A percentile compares a stretch with the other conserved stretches of the same genome.
phyloP scores from a whole-genome alignment of 2,888 invertebrate genomes.

The Conops quadrifasciatus region DNA sequence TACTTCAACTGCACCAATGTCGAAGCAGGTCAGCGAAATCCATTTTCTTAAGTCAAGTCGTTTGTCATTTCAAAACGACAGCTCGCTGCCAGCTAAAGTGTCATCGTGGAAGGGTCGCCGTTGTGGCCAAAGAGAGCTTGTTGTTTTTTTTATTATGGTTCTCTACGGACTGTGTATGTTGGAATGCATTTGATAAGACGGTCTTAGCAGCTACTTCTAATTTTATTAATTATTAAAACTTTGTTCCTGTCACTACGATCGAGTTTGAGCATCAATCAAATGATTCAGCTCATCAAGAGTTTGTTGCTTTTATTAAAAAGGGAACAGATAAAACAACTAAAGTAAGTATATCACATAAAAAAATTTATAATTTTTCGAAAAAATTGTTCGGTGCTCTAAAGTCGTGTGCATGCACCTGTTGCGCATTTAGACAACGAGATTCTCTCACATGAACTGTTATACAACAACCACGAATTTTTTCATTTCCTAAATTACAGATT shows the following conservation, averaged over 20 bases:
- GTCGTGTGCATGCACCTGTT: constrained; percentile 13
- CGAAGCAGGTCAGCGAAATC: not conserved
- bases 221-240: not conserved
- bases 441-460: not conserved
- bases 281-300: not conserved
- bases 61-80: constrained; percentile 31
- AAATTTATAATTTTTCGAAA: no score
- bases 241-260: not conserved
- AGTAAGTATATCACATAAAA: not conserved
- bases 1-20: not conserved
- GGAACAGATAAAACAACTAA: not conserved
- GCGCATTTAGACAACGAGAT: not conserved
- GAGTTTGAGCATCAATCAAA: not conserved
- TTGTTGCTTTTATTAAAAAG: constrained; percentile 1
- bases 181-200: not conserved
- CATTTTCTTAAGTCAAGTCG: constrained; percentile 34
- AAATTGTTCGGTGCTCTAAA: no score
- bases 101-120: not conserved
- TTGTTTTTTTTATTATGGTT: not conserved
- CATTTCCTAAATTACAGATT: no score
- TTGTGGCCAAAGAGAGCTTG: not conserved
- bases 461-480: no score
- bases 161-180: not conserved
- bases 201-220: not conserved
- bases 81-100: not conserved